Evolutionary conservation across 2,888 invertebrate species (phyloP).

Genomic region (Nebria salina): DNA sequence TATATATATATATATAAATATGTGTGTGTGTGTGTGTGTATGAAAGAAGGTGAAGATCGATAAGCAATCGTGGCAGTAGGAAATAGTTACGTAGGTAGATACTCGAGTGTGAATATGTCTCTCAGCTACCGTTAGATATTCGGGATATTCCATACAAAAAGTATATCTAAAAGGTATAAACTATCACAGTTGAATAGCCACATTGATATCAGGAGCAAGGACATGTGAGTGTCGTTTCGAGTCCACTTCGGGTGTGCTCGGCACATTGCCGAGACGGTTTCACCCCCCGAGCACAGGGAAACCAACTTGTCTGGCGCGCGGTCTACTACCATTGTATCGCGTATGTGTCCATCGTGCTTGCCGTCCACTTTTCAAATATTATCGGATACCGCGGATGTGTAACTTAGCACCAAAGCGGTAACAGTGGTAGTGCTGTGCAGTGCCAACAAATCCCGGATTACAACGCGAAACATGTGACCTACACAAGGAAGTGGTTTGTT

Average conservation of each 20-base stretch:
- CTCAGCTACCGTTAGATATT: conserved; percentile 35
- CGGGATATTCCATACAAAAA: conserved; percentile 10
- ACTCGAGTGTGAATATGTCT: conserved; percentile 51
- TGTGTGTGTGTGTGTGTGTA: no score
- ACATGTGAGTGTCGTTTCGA: conserved; percentile 54
- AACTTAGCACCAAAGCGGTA: not conserved
- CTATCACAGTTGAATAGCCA: conserved; percentile 40
- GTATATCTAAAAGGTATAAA: conserved; percentile 33
- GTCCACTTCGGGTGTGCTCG: conserved; percentile 56
- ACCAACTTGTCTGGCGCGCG: conserved; percentile 37
- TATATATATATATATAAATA: no score
- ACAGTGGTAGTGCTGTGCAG: conserved; percentile 48
- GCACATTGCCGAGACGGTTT: conserved; percentile 44
- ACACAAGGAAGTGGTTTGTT: conserved; percentile 60
- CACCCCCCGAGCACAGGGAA: conserved; percentile 30
- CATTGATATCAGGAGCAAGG: conserved; percentile 30
- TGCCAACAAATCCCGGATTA: conserved; percentile 50
- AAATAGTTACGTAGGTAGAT: conserved; percentile 50
- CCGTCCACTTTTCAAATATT: conserved; percentile 37
- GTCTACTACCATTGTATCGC: conserved; percentile 43
- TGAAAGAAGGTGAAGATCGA: conserved; percentile 12
- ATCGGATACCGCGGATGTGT: conserved; percentile 20
- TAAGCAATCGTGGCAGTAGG: conserved; percentile 43
- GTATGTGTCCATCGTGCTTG: conserved; percentile 44
- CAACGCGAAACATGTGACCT: conserved; percentile 52